Evolutionary conservation across 2,888 invertebrate species (phyloP), one percentile per base, ranked within the genome.

Genomic region (Dasysyrphus albostriatus): DNA sequence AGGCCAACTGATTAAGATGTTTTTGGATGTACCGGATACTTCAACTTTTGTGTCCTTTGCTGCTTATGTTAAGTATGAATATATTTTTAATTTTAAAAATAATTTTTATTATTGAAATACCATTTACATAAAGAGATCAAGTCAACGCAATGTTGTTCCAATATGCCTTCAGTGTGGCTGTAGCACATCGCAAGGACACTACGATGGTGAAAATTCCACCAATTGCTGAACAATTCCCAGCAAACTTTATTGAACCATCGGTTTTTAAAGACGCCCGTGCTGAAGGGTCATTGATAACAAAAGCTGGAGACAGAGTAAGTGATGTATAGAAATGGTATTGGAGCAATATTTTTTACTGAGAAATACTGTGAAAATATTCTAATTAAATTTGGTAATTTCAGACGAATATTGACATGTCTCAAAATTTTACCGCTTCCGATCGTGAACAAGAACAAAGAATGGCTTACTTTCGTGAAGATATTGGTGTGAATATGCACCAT

Each of bases 401-500:
- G 90, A 88, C 87, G 34, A 89, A 88, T 95, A 94, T 97, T 59
- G 94, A 94, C 67, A 95, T 97, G 88, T 96, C 96, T 0, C 90
- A 93, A 32, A 95, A 96, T 93, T 97, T 95, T 91, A 96, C 97
- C 0, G 97, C 97, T 0, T 94, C 95, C 0, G 94, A 95, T 88
- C 90, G 94, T 4, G 97, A 97, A 89, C 95, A 95, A 1, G 97
- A 98, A 90, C 97, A 97, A 91, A 94, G 96, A 6, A 92, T 97
- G 83, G 96, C 96, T 39, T 98, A 97, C 92, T 97, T 96, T 94
- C 94, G 97, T 51, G 97, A 97, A 91, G 97, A 97, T 92, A 93
- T 97, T 83, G 97, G 97, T 88, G 94, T 97, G 89, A 97, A 97
- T 93, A 95, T 97, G 69, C 97, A 97, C 91, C 97, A 98, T 91